Conservation (phyloP, 2,113 vertebrate genomes). For the Dasyurus viverrinus region DNA sequence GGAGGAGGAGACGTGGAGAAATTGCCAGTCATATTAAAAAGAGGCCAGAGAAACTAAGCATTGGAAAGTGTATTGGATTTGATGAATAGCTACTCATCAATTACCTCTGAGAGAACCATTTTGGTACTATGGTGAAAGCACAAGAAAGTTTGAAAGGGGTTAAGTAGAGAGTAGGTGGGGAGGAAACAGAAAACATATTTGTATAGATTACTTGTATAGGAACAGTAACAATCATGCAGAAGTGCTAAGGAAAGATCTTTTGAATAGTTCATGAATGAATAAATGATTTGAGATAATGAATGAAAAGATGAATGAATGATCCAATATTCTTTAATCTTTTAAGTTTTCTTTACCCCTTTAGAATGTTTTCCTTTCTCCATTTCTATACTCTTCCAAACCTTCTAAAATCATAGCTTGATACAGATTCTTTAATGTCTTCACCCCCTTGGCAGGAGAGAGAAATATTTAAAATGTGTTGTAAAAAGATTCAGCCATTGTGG, state of each 20-base stretch:
- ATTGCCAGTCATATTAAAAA: neutral
- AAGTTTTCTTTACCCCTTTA: neutral
- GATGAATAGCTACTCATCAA: neutral
- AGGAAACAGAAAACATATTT: neutral
- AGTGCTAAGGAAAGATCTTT: neutral
- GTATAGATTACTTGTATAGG: neutral
- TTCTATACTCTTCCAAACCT: neutral
- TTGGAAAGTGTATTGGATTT: neutral
- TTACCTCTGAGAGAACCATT: neutral
- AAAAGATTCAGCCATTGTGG: conserved; percentile 57
- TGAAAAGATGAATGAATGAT: neutral
- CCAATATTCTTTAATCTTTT: neutral
- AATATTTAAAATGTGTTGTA: conserved; percentile 26
- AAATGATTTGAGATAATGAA: neutral
- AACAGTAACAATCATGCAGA: neutral
- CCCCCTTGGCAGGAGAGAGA: conserved; percentile 53
- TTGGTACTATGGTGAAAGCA: neutral
- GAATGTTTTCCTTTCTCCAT: neutral
- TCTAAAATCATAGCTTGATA: neutral
- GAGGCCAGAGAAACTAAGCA: neutral
- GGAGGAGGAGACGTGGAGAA: neutral
- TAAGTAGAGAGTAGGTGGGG: neutral
- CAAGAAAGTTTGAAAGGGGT: neutral
- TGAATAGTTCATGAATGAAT: neutral
- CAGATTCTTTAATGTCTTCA: conserved; percentile 37